Conservation (phyloP, 2,888 invertebrate species). For the Strigamia crassipes region DNA sequence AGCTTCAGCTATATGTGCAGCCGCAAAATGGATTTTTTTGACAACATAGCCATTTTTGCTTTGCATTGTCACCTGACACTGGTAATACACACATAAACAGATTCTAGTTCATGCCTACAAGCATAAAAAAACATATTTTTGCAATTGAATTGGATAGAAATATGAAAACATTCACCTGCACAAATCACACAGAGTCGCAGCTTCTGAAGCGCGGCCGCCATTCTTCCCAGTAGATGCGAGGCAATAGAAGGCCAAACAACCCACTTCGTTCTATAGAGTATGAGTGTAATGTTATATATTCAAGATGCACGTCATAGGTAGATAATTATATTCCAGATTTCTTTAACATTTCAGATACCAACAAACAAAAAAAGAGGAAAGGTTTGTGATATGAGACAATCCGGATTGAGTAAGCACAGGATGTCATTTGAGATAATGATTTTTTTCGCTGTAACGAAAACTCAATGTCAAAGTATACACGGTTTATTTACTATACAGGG, state of each 20-base stretch:
- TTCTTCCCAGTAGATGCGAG: background rate
- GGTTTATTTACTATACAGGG: conserved; percentile 17
- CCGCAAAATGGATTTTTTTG: background rate
- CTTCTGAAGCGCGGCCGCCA: conserved; percentile 4
- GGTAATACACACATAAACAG: background rate
- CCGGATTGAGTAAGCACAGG: conserved; percentile 1
- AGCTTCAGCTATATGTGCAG: background rate
- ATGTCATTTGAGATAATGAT: conserved; percentile 30
- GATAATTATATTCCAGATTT: background rate
- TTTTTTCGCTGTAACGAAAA: conserved; percentile 18
- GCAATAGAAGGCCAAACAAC: background rate
- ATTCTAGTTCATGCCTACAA: background rate
- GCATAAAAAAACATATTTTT: background rate
- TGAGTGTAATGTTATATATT: background rate
- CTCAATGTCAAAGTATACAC: background rate
- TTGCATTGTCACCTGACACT: background rate
- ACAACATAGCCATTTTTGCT: background rate
- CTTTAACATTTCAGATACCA: background rate
- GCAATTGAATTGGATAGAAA: background rate
- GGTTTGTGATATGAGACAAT: background rate
- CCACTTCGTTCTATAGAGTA: background rate
- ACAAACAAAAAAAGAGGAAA: background rate
- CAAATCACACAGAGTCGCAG: background rate
- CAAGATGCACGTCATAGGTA: background rate
- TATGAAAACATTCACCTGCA: background rate